Percentiles rank a stretch among this genome's conserved stretches.
Conservation (phyloP, 2,888 invertebrate genomes). For the Heliconius ismenius region DNA sequence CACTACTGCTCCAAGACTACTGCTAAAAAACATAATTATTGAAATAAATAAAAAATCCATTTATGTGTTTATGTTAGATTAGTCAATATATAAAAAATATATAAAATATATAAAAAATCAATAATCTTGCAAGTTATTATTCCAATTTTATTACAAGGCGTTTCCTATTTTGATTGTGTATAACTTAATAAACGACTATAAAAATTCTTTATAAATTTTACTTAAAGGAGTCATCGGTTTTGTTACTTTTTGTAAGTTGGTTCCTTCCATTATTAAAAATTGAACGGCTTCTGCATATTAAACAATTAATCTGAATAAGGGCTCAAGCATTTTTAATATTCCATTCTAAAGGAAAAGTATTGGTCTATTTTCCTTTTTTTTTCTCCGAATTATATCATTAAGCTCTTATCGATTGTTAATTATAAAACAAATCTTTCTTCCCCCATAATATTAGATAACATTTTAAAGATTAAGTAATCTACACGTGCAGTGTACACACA, state of each 20-base stretch:
- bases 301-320: background rate
- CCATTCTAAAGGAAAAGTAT: background rate
- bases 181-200: background rate
- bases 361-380: background rate
- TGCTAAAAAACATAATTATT: background rate
- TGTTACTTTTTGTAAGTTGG: background rate
- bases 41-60: background rate
- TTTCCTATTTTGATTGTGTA: background rate
- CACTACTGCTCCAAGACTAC: background rate
- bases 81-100: too few relatives aligned
- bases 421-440: background rate
- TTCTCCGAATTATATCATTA: background rate
- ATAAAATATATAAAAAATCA: too few relatives aligned
- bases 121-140: background rate
- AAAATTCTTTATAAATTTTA: slow-evolving; percentile 2
- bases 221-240: background rate
- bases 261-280: slow-evolving; percentile 6
- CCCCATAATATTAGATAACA: background rate
- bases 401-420: background rate
- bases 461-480: background rate
- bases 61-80: background rate
- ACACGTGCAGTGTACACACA: background rate
- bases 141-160: background rate
- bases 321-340: background rate
- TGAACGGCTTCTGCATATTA: slow-evolving; percentile 4